Evolutionary conservation across 2,113 vertebrate species (phyloP).

Genomic region (Mellivora capensis): DNA sequence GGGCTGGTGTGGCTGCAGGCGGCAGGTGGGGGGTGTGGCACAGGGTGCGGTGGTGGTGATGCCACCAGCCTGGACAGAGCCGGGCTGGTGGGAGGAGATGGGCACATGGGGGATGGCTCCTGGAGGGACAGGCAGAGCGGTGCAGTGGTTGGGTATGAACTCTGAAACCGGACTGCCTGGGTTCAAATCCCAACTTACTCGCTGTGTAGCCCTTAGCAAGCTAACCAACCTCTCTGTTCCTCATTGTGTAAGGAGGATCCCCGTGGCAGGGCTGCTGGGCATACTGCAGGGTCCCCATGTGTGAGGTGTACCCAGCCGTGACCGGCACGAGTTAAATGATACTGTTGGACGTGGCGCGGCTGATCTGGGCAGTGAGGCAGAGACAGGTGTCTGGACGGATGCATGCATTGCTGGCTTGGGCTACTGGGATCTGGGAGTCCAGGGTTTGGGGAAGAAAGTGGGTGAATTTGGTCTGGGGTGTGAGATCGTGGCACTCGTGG

Average conservation of each 20-base stretch:
- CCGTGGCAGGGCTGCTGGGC: no score
- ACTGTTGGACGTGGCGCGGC: background rate
- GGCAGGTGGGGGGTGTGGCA: rapidly evolving
- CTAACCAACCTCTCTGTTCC: background rate
- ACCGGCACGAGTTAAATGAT: background rate
- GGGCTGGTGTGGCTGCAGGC: background rate
- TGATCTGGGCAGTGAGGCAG: background rate
- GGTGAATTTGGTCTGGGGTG: background rate
- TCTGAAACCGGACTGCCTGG: background rate
- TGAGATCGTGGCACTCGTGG: no score
- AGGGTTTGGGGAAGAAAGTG: background rate
- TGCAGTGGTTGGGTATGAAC: background rate
- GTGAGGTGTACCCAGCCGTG: rapidly evolving
- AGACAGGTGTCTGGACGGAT: background rate
- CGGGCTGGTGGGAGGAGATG: rapidly evolving
- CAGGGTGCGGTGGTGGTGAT: background rate
- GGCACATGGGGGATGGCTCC: rapidly evolving
- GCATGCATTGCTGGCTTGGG: background rate
- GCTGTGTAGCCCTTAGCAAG: background rate
- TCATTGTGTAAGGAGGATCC: background rate
- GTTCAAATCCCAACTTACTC: background rate
- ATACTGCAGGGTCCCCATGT: rapidly evolving
- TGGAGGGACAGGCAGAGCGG: background rate
- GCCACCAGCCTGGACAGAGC: rapidly evolving
- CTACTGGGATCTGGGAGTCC: background rate